A percentile compares a stretch with the other conserved stretches of the same genome.
These are phyloP conservation scores for Carlito syrichta DNA, from an alignment of 2,113 vertebrate species.

Conservation along the genomic window DNA sequence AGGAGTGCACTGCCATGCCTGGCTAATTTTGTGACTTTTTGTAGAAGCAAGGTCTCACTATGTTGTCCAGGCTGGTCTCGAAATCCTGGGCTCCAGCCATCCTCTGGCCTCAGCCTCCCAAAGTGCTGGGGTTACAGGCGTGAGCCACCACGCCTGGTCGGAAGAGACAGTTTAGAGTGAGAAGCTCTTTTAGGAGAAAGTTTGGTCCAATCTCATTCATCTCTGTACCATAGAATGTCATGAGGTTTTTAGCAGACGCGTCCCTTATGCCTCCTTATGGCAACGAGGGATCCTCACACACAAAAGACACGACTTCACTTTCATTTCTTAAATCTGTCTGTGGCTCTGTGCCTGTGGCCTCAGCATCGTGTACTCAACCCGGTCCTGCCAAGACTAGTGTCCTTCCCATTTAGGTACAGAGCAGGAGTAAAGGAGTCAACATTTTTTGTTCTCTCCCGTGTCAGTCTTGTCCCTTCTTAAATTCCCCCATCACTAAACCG, in stretches of 20 bases:
- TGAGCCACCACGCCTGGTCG: too few species aligned
- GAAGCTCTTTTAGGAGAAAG: background rate
- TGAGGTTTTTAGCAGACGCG: background rate
- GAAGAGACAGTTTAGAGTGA: background rate
- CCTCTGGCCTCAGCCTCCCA: too few species aligned
- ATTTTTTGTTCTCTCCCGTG: background rate
- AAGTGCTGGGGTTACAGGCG: too few species aligned
- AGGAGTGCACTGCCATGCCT: too few species aligned
- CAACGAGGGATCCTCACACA: background rate
- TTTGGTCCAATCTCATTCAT: background rate
- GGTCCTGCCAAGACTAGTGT: background rate
- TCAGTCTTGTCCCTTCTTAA: background rate
- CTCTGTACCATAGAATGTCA: background rate
- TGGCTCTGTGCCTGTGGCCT: background rate
- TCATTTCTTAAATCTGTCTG: background rate
- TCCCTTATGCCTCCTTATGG: fast-evolving
- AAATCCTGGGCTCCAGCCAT: too few species aligned
- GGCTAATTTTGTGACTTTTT: too few species aligned
- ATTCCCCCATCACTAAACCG: background rate
- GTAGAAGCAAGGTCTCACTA: too few species aligned
- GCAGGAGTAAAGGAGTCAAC: background rate
- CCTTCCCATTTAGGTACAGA: background rate
- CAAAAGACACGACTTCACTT: background rate
- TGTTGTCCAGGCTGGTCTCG: too few species aligned
- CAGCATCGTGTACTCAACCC: background rate